phyloP scores from a whole-genome alignment of 2,888 invertebrate species.

The Drosophila subsilvestris region DNA sequence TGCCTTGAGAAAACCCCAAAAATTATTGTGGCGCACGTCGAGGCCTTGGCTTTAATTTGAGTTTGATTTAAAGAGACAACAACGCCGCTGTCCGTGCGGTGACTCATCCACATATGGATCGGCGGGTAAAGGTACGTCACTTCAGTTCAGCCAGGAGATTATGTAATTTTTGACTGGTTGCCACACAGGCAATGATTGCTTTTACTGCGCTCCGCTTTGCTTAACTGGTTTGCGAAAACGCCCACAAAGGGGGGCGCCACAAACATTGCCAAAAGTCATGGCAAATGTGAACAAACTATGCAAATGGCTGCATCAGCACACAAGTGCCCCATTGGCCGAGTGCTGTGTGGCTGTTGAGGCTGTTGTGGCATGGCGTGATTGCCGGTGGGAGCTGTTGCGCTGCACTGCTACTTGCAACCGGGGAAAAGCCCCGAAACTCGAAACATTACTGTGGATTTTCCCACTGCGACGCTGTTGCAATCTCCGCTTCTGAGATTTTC shows the following conservation, averaged over 20 bases:
- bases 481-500: constrained; percentile 14
- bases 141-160: constrained; percentile 54
- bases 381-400: background rate
- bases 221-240: constrained; percentile 64
- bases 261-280: constrained; percentile 54
- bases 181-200: constrained; percentile 67
- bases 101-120: constrained; percentile 54
- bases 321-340: background rate
- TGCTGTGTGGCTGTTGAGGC: background rate
- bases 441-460: constrained; percentile 41
- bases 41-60: constrained; percentile 76
- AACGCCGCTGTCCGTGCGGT: constrained; percentile 23
- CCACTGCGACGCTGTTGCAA: constrained; percentile 29
- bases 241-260: constrained; percentile 42
- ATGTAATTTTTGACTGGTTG: constrained; percentile 66
- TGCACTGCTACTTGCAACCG: constrained; percentile 22
- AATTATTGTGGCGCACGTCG: constrained; percentile 71
- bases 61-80: constrained; percentile 74
- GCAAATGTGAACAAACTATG: constrained; percentile 69
- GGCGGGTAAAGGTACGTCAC: constrained; percentile 74
- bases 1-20: constrained; percentile 80
- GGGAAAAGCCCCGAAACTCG: constrained; percentile 20
- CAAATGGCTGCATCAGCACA: constrained; percentile 6
- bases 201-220: constrained; percentile 62
- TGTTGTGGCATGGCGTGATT: background rate